These are phyloP conservation scores for Platichthys flesus DNA, from an alignment of 2,113 vertebrate species.

Conservation along the genomic window DNA sequence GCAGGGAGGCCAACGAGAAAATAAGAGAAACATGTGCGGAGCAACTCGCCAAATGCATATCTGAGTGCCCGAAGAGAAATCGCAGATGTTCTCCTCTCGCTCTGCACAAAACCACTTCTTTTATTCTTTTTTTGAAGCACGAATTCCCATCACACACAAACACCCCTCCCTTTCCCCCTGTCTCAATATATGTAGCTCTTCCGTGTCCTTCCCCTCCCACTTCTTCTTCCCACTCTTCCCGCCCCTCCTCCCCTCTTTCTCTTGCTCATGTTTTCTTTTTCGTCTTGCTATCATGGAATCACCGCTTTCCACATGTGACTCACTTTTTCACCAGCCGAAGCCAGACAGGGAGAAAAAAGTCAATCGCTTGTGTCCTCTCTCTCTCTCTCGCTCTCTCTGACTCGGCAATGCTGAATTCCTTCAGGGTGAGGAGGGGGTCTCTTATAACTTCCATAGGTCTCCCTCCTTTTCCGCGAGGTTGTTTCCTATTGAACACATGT, in stretches of 20 bases:
- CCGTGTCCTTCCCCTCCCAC: conserved; percentile 53
- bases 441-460: conserved; percentile 52
- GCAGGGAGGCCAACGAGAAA: conserved; percentile 33
- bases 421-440: conserved; percentile 25
- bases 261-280: conserved; percentile 44
- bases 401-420: conserved; percentile 60
- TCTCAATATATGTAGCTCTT: conserved; percentile 60
- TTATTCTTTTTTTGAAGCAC: conserved; percentile 68
- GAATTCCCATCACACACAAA: conserved; percentile 55
- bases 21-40: conserved; percentile 40
- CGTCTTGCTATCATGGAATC: conserved; percentile 60
- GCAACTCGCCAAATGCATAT: conserved; percentile 48
- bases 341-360: conserved; percentile 69
- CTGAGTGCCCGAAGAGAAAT: conserved; percentile 63
- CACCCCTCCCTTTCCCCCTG: conserved; percentile 17
- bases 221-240: conserved; percentile 40
- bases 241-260: conserved; percentile 47
- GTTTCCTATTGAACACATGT: conserved; percentile 64
- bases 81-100: conserved; percentile 68
- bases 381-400: conserved; percentile 40
- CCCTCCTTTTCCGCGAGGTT: conserved; percentile 42
- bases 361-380: conserved; percentile 48
- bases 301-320: conserved; percentile 78
- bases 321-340: conserved; percentile 76
- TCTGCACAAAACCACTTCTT: conserved; percentile 67